These are phyloP conservation scores for Heliothis peltigera DNA, from an alignment of 2,888 invertebrate species.

Conservation along the genomic window DNA sequence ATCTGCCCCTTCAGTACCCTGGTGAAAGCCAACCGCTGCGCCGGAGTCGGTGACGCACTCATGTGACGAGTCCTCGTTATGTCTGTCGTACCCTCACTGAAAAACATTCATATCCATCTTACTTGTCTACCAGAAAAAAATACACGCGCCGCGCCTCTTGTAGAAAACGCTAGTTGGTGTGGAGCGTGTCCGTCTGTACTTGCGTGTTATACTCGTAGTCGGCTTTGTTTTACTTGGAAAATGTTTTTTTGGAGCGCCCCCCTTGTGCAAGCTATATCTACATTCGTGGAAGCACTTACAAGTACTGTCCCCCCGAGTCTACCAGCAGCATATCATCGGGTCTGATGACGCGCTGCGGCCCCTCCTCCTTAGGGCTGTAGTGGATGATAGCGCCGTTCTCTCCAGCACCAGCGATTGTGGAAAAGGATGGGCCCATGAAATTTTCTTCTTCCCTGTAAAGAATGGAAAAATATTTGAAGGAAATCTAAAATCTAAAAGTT, in stretches of 20 bases:
- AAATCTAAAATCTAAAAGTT: no score
- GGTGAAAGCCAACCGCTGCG: slow-evolving; percentile 94
- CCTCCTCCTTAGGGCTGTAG: slow-evolving; percentile 93
- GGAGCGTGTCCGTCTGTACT: no score
- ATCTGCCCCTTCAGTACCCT: slow-evolving; percentile 96
- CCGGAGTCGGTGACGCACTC: slow-evolving; percentile 91
- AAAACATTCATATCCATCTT: neutral
- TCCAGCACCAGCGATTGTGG: slow-evolving; percentile 97
- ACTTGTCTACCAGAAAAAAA: no score
- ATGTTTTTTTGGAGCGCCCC: no score
- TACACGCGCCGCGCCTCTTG: no score
- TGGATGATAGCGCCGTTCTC: slow-evolving; percentile 98
- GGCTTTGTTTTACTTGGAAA: no score
- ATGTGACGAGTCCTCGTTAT: slow-evolving; percentile 97
- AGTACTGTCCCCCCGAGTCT: slow-evolving; percentile 96
- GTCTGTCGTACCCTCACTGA: slow-evolving; percentile 96
- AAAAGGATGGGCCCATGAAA: slow-evolving; percentile 95
- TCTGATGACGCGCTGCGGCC: slow-evolving; percentile 92
- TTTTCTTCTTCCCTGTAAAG: slow-evolving; percentile 90
- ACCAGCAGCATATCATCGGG: slow-evolving; percentile 95
- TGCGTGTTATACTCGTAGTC: no score
- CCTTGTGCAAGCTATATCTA: no score
- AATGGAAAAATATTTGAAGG: no score
- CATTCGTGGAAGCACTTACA: slow-evolving; percentile 73
- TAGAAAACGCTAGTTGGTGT: no score